Percentiles rank a stretch among this genome's conserved stretches.
Evolutionary conservation across 2,113 vertebrate genomes (phyloP).

Genomic region (Pteropus alecto): DNA sequence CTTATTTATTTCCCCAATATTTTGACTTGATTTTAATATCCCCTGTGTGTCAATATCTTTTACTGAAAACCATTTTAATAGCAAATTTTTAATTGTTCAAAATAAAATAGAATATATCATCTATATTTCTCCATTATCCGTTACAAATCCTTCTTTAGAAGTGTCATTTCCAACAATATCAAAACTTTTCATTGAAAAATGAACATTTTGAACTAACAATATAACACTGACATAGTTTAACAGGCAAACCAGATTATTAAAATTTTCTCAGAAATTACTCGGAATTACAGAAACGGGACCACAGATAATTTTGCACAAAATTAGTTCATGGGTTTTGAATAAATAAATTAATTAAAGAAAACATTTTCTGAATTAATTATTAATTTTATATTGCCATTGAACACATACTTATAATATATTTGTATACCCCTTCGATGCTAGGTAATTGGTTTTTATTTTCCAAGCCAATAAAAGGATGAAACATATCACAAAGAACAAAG

Average conservation of each 20-base stretch:
- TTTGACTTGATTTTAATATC: conserved; percentile 7
- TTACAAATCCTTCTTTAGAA: not conserved
- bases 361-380: not conserved
- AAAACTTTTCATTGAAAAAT: not conserved
- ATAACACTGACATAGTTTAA: not conserved
- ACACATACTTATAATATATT: not conserved
- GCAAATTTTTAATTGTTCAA: conserved; percentile 24
- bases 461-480: not conserved
- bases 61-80: not conserved
- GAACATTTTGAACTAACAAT: not conserved
- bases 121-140: not conserved
- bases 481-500: not conserved
- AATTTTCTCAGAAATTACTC: not conserved
- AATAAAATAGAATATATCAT: not conserved
- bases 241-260: not conserved
- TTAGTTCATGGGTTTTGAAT: not conserved
- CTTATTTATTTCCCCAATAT: not conserved
- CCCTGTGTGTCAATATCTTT: not conserved
- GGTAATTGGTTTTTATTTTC: not conserved
- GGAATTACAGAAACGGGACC: not conserved
- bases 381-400: not conserved
- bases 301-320: not conserved
- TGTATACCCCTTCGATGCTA: not conserved
- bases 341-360: not conserved
- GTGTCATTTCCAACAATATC: not conserved